phyloP scores from a whole-genome alignment of 2,888 invertebrate genomes.

The Drosophila longiperda region DNA sequence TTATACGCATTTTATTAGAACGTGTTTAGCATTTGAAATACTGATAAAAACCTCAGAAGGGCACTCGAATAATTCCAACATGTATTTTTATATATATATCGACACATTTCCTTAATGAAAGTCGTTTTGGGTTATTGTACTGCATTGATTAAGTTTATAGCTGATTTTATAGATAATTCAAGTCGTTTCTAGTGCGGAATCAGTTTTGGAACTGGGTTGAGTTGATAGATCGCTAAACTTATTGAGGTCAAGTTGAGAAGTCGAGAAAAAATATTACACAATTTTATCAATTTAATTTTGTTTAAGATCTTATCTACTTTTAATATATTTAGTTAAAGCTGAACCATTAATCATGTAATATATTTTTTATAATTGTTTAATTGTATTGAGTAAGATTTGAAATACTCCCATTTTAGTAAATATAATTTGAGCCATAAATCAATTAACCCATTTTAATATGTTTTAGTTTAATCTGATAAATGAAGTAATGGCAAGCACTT shows the following conservation, averaged over 20 bases:
- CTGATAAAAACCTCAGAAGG: slow-evolving; percentile 60
- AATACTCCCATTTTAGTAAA: too few relatives aligned
- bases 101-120: slow-evolving; percentile 39
- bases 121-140: slow-evolving; percentile 19
- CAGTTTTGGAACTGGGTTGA: slow-evolving; percentile 21
- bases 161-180: slow-evolving; percentile 36
- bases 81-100: slow-evolving; percentile 28
- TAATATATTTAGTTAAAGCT: background rate
- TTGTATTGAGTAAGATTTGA: background rate
- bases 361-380: background rate
- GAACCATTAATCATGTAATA: background rate
- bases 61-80: slow-evolving; percentile 41
- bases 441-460: background rate
- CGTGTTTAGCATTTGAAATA: slow-evolving; percentile 65
- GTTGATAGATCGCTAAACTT: slow-evolving; percentile 44
- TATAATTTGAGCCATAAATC: background rate
- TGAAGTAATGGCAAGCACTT: background rate
- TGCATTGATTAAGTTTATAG: slow-evolving; percentile 51
- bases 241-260: slow-evolving; percentile 15
- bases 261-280: slow-evolving; percentile 2
- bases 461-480: background rate
- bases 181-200: slow-evolving; percentile 35
- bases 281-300: background rate
- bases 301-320: background rate
- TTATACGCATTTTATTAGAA: slow-evolving; percentile 57